These are phyloP conservation scores for Encarsia formosa DNA, from an alignment of 2,888 invertebrate species.

Conservation along the genomic window DNA sequence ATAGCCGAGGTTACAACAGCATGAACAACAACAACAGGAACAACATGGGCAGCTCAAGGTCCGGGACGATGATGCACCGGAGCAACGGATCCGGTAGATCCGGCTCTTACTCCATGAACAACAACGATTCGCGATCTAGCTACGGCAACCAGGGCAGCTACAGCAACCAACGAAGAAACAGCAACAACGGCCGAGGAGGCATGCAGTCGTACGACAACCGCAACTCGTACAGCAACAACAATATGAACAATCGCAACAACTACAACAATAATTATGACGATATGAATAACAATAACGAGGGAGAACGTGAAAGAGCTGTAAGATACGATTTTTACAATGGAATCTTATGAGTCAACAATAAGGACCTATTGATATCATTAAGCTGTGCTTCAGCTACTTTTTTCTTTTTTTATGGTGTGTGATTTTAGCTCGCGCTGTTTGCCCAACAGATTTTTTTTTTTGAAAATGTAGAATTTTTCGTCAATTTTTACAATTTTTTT, in stretches of 20 bases:
- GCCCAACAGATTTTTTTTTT: too few relatives aligned
- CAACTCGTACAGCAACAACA: too few relatives aligned
- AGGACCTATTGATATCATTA: too few relatives aligned
- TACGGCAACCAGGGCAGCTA: constrained; percentile 9
- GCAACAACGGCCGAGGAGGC: too few relatives aligned
- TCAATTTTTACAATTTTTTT: too few relatives aligned
- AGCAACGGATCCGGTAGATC: background rate
- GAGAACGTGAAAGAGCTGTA: constrained; percentile 27
- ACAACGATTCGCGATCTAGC: background rate
- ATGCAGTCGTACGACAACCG: too few relatives aligned
- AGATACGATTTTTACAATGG: too few relatives aligned
- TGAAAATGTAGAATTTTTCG: too few relatives aligned
- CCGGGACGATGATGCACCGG: background rate
- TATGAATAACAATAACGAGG: constrained; percentile 16
- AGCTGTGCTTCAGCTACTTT: too few relatives aligned
- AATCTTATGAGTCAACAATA: too few relatives aligned
- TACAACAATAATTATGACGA: constrained; percentile 9
- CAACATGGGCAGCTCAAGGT: background rate
- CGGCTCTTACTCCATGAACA: background rate
- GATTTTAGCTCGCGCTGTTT: too few relatives aligned
- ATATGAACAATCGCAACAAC: background rate
- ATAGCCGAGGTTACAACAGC: constrained; percentile 8
- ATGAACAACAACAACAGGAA: background rate
- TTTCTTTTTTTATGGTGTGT: background rate
- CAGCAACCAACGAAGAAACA: constrained; percentile 11